Conservation (phyloP, 1,140 invertebrate genomes). For the Caenorhabditis tropicalis region DNA sequence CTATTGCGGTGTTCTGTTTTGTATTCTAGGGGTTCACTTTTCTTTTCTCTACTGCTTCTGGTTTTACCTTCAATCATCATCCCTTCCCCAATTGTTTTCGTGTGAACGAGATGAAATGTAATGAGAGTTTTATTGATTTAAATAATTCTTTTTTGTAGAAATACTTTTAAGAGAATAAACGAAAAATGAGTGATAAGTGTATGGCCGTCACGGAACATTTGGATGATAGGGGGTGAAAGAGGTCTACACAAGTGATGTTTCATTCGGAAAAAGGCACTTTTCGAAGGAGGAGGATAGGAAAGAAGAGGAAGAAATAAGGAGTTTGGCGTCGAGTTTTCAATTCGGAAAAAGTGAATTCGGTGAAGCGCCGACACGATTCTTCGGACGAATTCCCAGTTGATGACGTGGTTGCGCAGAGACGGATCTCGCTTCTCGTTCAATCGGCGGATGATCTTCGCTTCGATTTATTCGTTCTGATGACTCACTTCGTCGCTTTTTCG, state of each 20-base stretch:
- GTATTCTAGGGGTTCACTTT: constrained; percentile 34
- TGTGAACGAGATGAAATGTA: not conserved
- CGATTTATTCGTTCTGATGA: not conserved
- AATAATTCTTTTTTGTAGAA: not conserved
- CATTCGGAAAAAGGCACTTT: constrained; percentile 36
- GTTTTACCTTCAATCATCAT: not conserved
- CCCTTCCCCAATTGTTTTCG: not conserved
- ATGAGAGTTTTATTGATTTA: constrained; percentile 28
- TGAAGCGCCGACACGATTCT: not conserved
- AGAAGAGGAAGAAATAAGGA: not conserved
- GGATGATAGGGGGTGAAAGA: not conserved
- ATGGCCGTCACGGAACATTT: no score
- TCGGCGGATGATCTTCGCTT: not conserved
- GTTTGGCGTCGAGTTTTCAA: constrained; percentile 28
- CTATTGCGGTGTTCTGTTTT: constrained; percentile 1
- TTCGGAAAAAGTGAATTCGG: constrained; percentile 10
- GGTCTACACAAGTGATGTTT: constrained; percentile 16
- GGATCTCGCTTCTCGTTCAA: constrained; percentile 7
- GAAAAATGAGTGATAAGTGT: no score
- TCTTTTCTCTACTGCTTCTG: not conserved
- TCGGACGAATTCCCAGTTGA: not conserved
- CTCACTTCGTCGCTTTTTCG: not conserved
- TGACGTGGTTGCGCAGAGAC: constrained; percentile 1
- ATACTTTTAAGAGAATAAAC: not conserved
- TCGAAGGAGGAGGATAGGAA: no score